Conservation (phyloP, 2,797 vertebrate species). For the Crenichthys baileyi region DNA sequence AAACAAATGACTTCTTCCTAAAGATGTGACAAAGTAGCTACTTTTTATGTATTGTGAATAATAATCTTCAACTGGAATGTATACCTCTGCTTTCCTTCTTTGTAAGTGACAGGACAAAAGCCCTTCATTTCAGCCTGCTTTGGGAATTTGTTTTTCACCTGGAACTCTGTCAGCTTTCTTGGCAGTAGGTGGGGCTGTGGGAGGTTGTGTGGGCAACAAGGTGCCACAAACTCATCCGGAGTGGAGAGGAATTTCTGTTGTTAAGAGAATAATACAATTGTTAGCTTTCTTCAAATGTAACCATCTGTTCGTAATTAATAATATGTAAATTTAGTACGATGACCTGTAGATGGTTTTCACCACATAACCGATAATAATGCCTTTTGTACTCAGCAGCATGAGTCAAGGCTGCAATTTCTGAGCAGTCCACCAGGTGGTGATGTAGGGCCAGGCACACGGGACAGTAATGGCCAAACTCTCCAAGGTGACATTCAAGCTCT, state of each 20-base stretch:
- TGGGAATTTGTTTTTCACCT: conserved; percentile 88
- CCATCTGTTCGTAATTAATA: not conserved
- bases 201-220: conserved; percentile 83
- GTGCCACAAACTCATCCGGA: conserved; percentile 87
- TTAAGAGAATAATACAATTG: conserved; percentile 15
- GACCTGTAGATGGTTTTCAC: conserved; percentile 86
- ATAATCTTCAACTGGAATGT: not conserved
- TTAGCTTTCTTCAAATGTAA: not conserved
- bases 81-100: conserved; percentile 91
- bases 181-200: conserved; percentile 85
- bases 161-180: conserved; percentile 78
- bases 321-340: conserved; percentile 15
- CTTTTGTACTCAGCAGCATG: conserved; percentile 87
- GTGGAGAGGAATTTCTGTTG: conserved; percentile 86
- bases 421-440: conserved; percentile 86
- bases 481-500: conserved; percentile 84
- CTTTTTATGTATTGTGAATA: not conserved
- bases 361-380: conserved; percentile 91
- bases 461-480: conserved; percentile 90
- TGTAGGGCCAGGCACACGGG: conserved; percentile 89
- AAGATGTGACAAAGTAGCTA: not conserved
- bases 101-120: conserved; percentile 93
- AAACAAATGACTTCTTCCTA: conserved; percentile 6
- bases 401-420: conserved; percentile 76
- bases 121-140: conserved; percentile 88